Conservation (phyloP, 2,888 invertebrate genomes). For the Cryptophagus acutangulus region DNA sequence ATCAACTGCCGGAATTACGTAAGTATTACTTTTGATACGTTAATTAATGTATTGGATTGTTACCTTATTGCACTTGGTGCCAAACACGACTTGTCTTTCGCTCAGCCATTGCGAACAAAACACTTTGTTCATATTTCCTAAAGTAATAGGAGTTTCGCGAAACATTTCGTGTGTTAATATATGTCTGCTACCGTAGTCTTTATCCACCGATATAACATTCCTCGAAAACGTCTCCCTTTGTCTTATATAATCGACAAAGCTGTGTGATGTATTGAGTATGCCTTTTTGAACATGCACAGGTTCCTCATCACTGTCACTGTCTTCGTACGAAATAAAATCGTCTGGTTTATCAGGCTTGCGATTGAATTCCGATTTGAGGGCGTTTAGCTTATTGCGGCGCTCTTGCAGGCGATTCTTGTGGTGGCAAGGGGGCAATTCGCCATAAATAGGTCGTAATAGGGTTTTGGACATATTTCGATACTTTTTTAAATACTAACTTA, state of each 20-base stretch:
- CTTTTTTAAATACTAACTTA: too few relatives aligned
- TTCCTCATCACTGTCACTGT: conserved; percentile 82
- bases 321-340: conserved; percentile 85
- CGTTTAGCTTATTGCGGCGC: conserved; percentile 62
- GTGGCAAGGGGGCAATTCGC: conserved; percentile 74
- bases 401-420: conserved; percentile 68
- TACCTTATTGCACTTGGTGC: conserved; percentile 95
- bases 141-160: conserved; percentile 74
- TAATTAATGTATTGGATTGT: conserved; percentile 3
- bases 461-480: conserved; percentile 82
- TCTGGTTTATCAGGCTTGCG: conserved; percentile 83
- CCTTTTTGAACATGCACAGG: conserved; percentile 65
- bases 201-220: conserved; percentile 67
- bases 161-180: conserved; percentile 87
- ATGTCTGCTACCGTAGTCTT: conserved; percentile 79
- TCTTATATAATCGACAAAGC: conserved; percentile 79
- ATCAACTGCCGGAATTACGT: too few relatives aligned
- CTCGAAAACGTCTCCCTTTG: conserved; percentile 69
- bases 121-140: conserved; percentile 86
- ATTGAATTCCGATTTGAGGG: conserved; percentile 61
- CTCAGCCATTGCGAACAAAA: conserved; percentile 96
- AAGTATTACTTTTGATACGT: neutral
- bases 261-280: conserved; percentile 73
- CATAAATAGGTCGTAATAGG: conserved; percentile 64
- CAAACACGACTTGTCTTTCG: conserved; percentile 91